Evolutionary conservation across 1,140 invertebrate genomes (phyloP), one percentile per base, ranked within the genome.

Genomic region (Eumaeus atala): DNA sequence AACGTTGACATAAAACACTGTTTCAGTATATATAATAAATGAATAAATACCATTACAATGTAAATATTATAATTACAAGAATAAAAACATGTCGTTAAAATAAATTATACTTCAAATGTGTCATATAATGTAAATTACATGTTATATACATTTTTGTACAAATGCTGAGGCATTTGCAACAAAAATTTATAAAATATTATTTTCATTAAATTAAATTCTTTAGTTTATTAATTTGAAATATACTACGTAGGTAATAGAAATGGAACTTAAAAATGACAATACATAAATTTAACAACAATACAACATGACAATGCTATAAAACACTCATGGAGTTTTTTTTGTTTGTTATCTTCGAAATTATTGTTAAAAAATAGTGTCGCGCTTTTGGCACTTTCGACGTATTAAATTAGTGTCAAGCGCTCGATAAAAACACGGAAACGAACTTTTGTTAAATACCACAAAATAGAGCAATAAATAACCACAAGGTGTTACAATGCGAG

Each of bases 351-450:
- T 17, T 9, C 16, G 40, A 44, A 44, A 17, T 16, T 2, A 28
- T 44, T 40, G 9, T 44, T 9, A 17, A 44, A 44, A 44, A 44
- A 16, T 2, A 37, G 47, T 28, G 10, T 34, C 17, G 6, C 51
- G 9, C 21, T 42, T 54, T 28, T 44, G 14, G 42, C 40, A 40
- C 36, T 54, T 54, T 54, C 14, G 12, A 54, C 8, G 51, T 17
- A 14, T 37, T 53, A 53, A 53, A 44, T 44, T 53, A 42, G 51
- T 28, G 51, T 33, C 40, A 53, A 12, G 35, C 57, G 67, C 60
- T 66, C 66, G 75, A 85, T 82, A 53, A 84, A 79, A 80, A 80
- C 75, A 82, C 73, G 84, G 84, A 87, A 87, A 84, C 66, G 68
- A 68, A 77, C 70, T 83, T 84, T 86, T 87, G 78, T 84, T 74